These are phyloP conservation scores for Amia ocellicauda DNA, from an alignment of 2,113 vertebrate species.

Conservation along the genomic window DNA sequence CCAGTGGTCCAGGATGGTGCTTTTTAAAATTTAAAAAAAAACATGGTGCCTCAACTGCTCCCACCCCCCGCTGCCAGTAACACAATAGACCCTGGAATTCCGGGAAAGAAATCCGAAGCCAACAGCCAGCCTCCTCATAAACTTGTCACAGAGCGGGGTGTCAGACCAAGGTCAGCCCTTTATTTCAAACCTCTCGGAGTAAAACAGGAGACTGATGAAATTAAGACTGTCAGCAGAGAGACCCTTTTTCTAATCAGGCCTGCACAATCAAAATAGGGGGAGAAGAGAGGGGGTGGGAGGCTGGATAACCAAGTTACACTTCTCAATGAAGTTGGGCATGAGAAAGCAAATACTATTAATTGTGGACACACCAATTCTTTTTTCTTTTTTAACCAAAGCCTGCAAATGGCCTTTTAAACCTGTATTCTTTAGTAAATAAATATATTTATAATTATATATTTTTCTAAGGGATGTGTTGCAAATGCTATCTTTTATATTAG, in stretches of 20 bases:
- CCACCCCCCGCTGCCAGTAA: constrained; percentile 12
- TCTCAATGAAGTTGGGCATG: background rate
- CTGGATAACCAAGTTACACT: background rate
- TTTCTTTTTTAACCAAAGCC: no score
- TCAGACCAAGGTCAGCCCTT: constrained; percentile 52
- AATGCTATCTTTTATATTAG: no score
- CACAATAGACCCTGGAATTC: constrained; percentile 40
- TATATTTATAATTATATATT: no score
- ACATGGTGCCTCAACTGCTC: constrained; percentile 3
- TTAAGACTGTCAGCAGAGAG: background rate
- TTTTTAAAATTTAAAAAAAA: background rate
- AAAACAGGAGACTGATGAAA: background rate
- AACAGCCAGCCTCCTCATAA: constrained; percentile 45
- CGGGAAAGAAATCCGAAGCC: constrained; percentile 48
- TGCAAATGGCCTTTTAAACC: no score
- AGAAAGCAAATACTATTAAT: background rate
- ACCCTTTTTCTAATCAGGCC: constrained; percentile 14
- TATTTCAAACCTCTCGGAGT: constrained; percentile 21
- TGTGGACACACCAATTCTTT: no score
- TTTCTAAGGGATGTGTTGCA: no score
- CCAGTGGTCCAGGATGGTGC: background rate
- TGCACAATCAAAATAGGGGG: constrained; percentile 15
- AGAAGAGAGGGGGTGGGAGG: background rate
- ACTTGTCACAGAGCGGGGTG: constrained; percentile 51
- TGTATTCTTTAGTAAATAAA: no score